Conservation (phyloP, 1,140 invertebrate species). For the Drosophila pseudoobscura region DNA sequence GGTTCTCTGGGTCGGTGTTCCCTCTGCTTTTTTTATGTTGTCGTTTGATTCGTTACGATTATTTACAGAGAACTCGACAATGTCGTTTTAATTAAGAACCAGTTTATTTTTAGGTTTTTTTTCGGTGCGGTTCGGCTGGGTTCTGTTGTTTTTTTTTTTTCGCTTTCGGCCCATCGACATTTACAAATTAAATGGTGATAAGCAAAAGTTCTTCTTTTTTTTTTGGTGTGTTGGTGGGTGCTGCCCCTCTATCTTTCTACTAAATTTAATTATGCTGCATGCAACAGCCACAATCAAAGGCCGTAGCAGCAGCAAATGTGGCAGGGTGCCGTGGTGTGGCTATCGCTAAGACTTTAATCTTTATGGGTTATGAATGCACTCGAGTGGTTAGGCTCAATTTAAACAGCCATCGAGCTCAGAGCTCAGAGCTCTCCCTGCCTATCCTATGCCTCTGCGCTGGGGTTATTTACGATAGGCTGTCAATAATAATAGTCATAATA, state of each 20-base stretch:
- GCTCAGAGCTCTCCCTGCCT: slow-evolving; percentile 2
- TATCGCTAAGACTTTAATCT: slow-evolving; percentile 73
- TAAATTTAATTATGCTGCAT: slow-evolving; percentile 70
- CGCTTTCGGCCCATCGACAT: slow-evolving; percentile 44
- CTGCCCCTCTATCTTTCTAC: slow-evolving; percentile 20
- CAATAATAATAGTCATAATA: slow-evolving; percentile 75
- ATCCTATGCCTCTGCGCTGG: background rate
- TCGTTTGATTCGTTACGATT: slow-evolving; percentile 74
- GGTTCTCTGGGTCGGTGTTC: slow-evolving; percentile 34
- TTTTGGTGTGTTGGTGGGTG: slow-evolving; percentile 6
- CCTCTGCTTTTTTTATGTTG: slow-evolving; percentile 40
- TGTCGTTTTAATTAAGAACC: slow-evolving; percentile 77
- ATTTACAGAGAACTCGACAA: slow-evolving; percentile 70
- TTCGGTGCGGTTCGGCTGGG: slow-evolving; percentile 22
- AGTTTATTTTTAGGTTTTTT: slow-evolving; percentile 52
- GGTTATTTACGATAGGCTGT: slow-evolving; percentile 67
- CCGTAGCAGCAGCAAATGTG: slow-evolving; percentile 14
- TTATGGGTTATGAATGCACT: slow-evolving; percentile 74
- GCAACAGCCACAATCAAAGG: slow-evolving; percentile 38
- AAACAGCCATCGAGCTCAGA: slow-evolving; percentile 48
- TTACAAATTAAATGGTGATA: slow-evolving; percentile 74
- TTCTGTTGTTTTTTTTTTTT: slow-evolving; percentile 18
- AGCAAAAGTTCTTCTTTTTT: slow-evolving; percentile 36
- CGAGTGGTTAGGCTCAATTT: slow-evolving; percentile 71
- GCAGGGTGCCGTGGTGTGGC: slow-evolving; percentile 20